Base-by-base conservation (phyloP, 2,888 invertebrate species). In the Melinopterus prodromus region DNA sequence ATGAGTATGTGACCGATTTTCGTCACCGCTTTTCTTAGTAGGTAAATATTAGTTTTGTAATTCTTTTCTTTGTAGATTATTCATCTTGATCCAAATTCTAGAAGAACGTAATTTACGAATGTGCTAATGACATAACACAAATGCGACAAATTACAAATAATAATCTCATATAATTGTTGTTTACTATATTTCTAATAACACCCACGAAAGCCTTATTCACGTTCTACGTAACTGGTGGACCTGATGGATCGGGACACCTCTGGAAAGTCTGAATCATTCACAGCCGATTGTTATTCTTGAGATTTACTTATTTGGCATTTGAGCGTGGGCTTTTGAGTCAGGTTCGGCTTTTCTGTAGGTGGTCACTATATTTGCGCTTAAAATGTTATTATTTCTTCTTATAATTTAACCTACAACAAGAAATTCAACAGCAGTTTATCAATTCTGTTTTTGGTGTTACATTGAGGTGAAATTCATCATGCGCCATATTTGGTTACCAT, bases 361-460 rank as follows among this genome's bases (percentile, higher is more conserved):
- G 53, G 53, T 53, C 53, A 53, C 53, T 53, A 53, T 53, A 53
- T 53, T 53, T 53, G 53, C 53, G 53, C 53, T 53, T 53, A 53
- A 53, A 53, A 4, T 53, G 53, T 53, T 53, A 53, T 53, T 53
- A 53, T 53, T 53, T 12, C 12, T 53, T 53, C 12, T 53, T 53
- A 53, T 4, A 53, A 53, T 53, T 53, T 53, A 53, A 53, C 53
- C 53, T 53, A 12, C 53, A 53, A 53, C 53, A 53, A 9, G 53
- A 53, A 53, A 53, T 53, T 9, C 53, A 53, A 53, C 53, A 53
- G 53, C 53, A 7, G 53, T 53, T 53, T 12, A 53, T 53, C 53
- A 53, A 53, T 53, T 53, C 5, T 53, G 53, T 53, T 53, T 53
- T 53, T 53, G 12, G 53, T 53, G 2, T 53, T 53, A 53, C 53